Base-by-base conservation (phyloP, 2,888 invertebrate genomes). In the Eristalinus sepulchralis region DNA sequence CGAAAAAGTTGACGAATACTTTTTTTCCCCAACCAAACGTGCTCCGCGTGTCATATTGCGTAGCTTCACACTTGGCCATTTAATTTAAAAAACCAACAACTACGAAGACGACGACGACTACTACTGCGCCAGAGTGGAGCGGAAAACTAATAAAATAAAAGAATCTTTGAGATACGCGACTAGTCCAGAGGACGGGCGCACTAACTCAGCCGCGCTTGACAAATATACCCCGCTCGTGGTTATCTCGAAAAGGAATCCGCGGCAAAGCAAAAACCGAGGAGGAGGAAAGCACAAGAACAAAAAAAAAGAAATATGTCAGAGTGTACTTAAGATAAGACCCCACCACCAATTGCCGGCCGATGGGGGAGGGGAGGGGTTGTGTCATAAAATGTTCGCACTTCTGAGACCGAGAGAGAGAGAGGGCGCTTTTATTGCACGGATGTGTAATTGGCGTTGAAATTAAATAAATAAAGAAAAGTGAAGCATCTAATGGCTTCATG, bases 401-500 rank as follows among this genome's bases (percentile, higher is more conserved):
- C 22, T n/a, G 0, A 10, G 8, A 57, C 22, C 10, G 27, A 27
- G 27, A 27, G 27, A 27, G 27, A 27, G 27, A 27, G 2, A 27
- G 27, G 5, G 27, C 27, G 27, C 17, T 24, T 57, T 57, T 57
- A 57, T 57, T 47, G 47, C 47, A 17, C 47, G 17, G 47, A 47
- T 47, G 47, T 47, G 57, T 22, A 57, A 57, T 57, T 57, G 57
- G 24, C 57, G 57, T 57, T 57, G 57, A 57, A 57, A 57, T 57
- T 57, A 57, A 57, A 57, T 57, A 24, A 27, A 27, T 24, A 57
- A 57, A 24, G 22, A 57, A 22, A 27, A 22, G 57, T 57, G 57
- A 47, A 47, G 17, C 47, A 47, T 47, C 47, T 47, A 57, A 57
- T 57, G 57, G 57, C 57, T 57, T 22, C 47, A 47, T 47, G 47